Evolutionary conservation across 2,797 vertebrate genomes (phyloP).

Genomic region (Aeoliscus strigatus): DNA sequence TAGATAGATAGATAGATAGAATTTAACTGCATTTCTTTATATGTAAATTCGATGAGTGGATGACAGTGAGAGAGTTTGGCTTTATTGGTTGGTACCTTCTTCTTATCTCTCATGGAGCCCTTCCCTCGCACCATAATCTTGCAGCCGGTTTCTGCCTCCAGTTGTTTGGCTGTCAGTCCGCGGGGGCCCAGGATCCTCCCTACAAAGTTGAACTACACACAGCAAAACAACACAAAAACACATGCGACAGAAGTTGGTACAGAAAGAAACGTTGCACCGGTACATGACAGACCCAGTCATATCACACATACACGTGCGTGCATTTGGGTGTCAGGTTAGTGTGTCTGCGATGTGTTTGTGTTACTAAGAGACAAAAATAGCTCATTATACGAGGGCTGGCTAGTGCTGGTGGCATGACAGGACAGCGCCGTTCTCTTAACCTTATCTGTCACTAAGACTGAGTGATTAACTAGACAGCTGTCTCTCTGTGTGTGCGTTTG

Average conservation of each 20-base stretch:
- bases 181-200: slow-evolving; percentile 97
- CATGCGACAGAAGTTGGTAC: too few relatives aligned
- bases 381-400: slow-evolving; percentile 61
- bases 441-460: slow-evolving; percentile 83
- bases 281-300: background rate
- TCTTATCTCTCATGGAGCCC: slow-evolving; percentile 99
- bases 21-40: background rate
- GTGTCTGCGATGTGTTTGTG: slow-evolving; percentile 50
- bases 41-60: too few relatives aligned
- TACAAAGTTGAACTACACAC: slow-evolving; percentile 89
- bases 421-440: slow-evolving; percentile 75
- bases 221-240: background rate
- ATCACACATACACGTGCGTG: slow-evolving; percentile 3
- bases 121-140: slow-evolving; percentile 99
- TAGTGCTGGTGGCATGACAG: slow-evolving; percentile 54
- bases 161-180: slow-evolving; percentile 96
- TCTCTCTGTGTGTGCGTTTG: slow-evolving; percentile 42
- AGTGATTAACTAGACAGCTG: slow-evolving; percentile 88
- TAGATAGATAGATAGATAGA: background rate
- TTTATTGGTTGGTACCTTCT: too few relatives aligned
- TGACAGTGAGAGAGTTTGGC: too few relatives aligned
- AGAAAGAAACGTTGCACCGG: slow-evolving; percentile 1
- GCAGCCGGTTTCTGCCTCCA: slow-evolving; percentile 98
- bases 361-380: slow-evolving; percentile 63
- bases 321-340: slow-evolving; percentile 27